Conservation (phyloP, 2,797 vertebrate genomes). For the Phyllotis vaccarum region DNA sequence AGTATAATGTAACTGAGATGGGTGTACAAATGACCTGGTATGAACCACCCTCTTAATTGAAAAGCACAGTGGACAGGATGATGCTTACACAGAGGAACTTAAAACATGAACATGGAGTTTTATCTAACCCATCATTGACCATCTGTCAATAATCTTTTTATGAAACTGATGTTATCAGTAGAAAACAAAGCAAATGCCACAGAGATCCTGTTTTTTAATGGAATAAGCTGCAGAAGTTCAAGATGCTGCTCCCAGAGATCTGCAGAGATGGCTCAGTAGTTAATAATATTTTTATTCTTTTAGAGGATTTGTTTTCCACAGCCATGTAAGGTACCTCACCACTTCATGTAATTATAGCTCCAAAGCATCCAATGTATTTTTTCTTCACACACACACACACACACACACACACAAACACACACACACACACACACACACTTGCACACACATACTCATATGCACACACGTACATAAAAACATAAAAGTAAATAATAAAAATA, state of each 20-base stretch:
- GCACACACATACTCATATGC: no score
- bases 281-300: background rate
- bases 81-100: background rate
- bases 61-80: accelerated
- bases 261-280: background rate
- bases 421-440: background rate
- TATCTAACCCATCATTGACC: background rate
- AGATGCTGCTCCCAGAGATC: background rate
- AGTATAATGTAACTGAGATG: background rate
- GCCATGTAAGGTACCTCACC: background rate
- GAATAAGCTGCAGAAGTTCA: background rate
- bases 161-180: no score
- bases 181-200: accelerated
- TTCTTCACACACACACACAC: accelerated
- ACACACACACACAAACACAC: no score
- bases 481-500: background rate
- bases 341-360: background rate
- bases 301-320: background rate
- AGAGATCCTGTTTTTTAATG: background rate
- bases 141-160: background rate
- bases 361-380: background rate
- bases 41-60: background rate
- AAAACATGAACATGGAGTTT: background rate
- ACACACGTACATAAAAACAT: accelerated
- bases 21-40: accelerated